These are phyloP conservation scores for Pollenia griseotomentosa DNA, from an alignment of 2,888 invertebrate species.

Conservation along the genomic window DNA sequence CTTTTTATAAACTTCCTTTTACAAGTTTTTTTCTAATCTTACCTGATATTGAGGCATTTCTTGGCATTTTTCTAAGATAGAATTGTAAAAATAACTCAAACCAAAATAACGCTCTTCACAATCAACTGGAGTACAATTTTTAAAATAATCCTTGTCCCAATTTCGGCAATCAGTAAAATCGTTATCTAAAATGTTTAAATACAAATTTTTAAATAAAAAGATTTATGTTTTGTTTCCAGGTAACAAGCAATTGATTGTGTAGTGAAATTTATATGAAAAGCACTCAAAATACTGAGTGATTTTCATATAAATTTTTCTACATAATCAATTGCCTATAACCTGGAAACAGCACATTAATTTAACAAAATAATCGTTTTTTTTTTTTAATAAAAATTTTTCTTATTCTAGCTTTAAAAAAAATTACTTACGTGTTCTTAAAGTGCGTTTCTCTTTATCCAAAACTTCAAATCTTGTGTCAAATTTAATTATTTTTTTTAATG, in stretches of 20 bases:
- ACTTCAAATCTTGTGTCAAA: slow-evolving; percentile 80
- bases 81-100: slow-evolving; percentile 85
- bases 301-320: too few relatives aligned
- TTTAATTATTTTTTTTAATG: slow-evolving; percentile 74
- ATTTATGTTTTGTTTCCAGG: too few relatives aligned
- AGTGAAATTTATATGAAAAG: too few relatives aligned
- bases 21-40: not conserved
- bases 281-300: too few relatives aligned
- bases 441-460: slow-evolving; percentile 77
- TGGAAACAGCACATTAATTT: too few relatives aligned
- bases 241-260: too few relatives aligned
- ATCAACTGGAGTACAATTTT: slow-evolving; percentile 85
- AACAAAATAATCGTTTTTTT: too few relatives aligned
- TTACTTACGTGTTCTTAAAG: slow-evolving; percentile 75
- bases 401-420: not conserved
- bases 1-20: not conserved
- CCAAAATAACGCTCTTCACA: slow-evolving; percentile 86
- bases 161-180: slow-evolving; percentile 78
- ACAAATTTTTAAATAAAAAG: too few relatives aligned
- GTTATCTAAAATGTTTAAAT: slow-evolving; percentile 62
- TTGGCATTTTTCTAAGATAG: slow-evolving; percentile 78
- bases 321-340: too few relatives aligned
- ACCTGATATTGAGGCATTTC: slow-evolving; percentile 72
- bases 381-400: too few relatives aligned
- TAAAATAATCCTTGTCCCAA: slow-evolving; percentile 85